A percentile compares a stretch with the other conserved stretches of the same genome.
phyloP scores from a whole-genome alignment of 2,797 vertebrate genomes.

The Antrozous pallidus region DNA sequence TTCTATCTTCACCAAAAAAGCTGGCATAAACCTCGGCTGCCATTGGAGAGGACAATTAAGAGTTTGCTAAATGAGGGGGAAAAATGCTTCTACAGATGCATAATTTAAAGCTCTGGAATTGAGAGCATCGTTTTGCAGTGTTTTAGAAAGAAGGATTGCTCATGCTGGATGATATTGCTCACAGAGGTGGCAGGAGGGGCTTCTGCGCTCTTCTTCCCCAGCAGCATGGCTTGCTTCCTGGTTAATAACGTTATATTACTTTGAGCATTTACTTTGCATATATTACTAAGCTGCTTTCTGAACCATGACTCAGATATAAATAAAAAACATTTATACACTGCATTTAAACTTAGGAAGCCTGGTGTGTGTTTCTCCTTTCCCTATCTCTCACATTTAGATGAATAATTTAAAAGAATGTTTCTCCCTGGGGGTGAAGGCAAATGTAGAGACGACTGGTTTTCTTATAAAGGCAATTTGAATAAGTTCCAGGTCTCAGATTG shows the following conservation, averaged over 20 bases:
- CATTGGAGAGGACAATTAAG: conserved; percentile 70
- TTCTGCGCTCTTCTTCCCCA: conserved; percentile 54
- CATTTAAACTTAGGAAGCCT: not conserved
- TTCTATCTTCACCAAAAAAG: conserved; percentile 72
- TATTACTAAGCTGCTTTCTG: not conserved
- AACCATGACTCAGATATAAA: not conserved
- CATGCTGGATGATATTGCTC: conserved; percentile 54
- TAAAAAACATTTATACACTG: not conserved
- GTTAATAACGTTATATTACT: conserved; percentile 34
- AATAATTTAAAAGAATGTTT: conserved; percentile 3
- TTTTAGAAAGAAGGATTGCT: conserved; percentile 61
- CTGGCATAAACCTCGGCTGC: conserved; percentile 1
- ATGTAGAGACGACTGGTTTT: not conserved
- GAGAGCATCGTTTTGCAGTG: conserved; percentile 51
- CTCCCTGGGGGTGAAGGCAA: not conserved
- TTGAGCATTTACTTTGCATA: conserved; percentile 24
- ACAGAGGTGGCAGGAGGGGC: conserved; percentile 54
- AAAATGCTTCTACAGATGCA: conserved; percentile 53
- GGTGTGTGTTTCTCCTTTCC: not conserved
- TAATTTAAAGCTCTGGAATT: conserved; percentile 68
- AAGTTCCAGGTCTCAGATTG: not conserved
- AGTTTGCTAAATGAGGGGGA: conserved; percentile 51
- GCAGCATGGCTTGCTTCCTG: conserved; percentile 52
- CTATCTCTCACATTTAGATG: not conserved
- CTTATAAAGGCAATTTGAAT: not conserved